These are phyloP conservation scores for Paguma larvata DNA, from an alignment of 2,797 vertebrate genomes.

Conservation along the genomic window DNA sequence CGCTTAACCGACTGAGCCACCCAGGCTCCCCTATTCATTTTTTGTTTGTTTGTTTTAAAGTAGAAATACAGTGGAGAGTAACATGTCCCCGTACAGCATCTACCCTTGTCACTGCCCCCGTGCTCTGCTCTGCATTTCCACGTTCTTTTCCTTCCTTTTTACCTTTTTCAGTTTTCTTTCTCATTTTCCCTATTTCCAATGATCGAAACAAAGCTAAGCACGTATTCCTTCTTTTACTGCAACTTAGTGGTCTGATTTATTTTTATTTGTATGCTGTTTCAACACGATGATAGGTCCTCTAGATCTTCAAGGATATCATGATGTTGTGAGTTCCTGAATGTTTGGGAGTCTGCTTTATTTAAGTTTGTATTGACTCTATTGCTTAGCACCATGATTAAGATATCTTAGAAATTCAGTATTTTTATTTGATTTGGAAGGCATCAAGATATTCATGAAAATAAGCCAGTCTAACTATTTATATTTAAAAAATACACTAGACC, in stretches of 20 bases:
- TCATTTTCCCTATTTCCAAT: neutral
- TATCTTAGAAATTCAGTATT: neutral
- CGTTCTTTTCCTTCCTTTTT: neutral
- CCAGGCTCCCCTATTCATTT: neutral
- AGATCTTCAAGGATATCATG: neutral
- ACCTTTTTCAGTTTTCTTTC: neutral
- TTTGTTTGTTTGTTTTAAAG: neutral
- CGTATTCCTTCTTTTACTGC: neutral
- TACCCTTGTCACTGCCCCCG: neutral
- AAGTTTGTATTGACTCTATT: neutral
- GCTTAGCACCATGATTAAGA: neutral
- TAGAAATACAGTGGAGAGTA: neutral
- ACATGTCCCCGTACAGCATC: fast-evolving
- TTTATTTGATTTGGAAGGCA: neutral
- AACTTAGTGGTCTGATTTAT: neutral
- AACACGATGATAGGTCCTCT: neutral
- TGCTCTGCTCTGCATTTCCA: fast-evolving
- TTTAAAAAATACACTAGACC: neutral
- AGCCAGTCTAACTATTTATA: neutral
- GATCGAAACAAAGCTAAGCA: neutral
- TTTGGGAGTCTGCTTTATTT: neutral
- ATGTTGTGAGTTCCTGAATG: neutral
- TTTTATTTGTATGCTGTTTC: neutral
- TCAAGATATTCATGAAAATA: slow-evolving; percentile 15
- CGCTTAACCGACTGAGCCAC: no score